Base-by-base conservation (phyloP, 2,888 invertebrate species). In the Chironomus riparius region DNA sequence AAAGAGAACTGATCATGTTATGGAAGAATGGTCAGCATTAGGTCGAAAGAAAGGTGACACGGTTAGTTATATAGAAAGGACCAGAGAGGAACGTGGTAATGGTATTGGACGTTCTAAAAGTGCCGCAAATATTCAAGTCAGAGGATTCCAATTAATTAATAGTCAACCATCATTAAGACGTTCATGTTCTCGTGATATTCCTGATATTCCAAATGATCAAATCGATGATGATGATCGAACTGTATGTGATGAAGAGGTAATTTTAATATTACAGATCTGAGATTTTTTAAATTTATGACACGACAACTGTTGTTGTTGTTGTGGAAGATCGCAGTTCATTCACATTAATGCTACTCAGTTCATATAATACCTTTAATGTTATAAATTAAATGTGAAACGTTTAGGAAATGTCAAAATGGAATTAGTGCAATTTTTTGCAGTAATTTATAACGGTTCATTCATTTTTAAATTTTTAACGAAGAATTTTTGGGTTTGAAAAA, bases 1-100 rank as follows among this genome's bases (percentile, higher is more conserved):
- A 47, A 89, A 88, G 80, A 87, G 92, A 78, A 94, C 94, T 3
- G 94, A 95, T 83, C 94, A 94, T 83, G 90, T 94, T 0, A 92
- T 92, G 89, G 93, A 94, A 80, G 93, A 94, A 81, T 95, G 94
- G 94, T 87, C 88, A 76, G 86, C 90, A 78, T 80, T 91, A 71
- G 92, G 92, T 0, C 88, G 88, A 76, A 87, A 85, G 78, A 87
- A 88, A 78, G 80, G 80, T 38, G 83, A 84, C 73, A 83, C 83
- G 13, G 83, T 84, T 47, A 83, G 81, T 76, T 78, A 84, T 77
- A 84, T 84, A 69, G 84, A 84, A 76, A 80, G 82, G 2, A 83
- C 83, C 74, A 79, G 84, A 2, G 80, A 80, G 78, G 82, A 82
- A 74, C 81, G 81, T 69, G 77, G 61, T 21, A 77, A 62, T 47